These are phyloP conservation scores for Pionites leucogaster DNA, from an alignment of 2,113 vertebrate species.

Conservation along the genomic window DNA sequence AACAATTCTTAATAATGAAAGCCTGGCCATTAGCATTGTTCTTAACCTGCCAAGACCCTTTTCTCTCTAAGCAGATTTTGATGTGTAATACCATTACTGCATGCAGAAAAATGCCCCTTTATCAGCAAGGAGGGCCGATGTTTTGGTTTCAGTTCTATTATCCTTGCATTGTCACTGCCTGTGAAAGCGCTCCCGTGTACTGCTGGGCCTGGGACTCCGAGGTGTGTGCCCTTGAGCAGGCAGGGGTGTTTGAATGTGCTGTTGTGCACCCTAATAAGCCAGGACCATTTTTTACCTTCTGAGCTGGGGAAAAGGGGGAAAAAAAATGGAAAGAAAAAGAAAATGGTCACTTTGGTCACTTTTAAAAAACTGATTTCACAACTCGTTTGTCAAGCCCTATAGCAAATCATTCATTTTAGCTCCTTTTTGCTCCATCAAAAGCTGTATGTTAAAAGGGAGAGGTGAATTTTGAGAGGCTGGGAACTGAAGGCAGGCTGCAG, in stretches of 20 bases:
- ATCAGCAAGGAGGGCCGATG: fast-evolving
- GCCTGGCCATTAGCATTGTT: not conserved
- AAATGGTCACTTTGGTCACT: not conserved
- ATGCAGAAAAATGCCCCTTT: not conserved
- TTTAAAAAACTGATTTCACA: constrained; percentile 13
- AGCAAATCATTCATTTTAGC: constrained; percentile 37
- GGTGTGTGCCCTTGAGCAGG: not conserved
- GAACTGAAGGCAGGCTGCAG: not conserved
- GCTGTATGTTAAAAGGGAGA: not conserved
- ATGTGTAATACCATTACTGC: not conserved
- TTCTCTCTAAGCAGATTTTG: not conserved
- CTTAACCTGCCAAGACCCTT: not conserved
- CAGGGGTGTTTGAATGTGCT: not conserved
- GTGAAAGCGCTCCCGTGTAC: not conserved
- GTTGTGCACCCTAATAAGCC: not conserved
- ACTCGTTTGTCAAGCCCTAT: constrained; percentile 22
- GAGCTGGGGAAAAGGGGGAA: not conserved
- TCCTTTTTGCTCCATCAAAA: not conserved
- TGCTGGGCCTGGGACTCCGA: not conserved
- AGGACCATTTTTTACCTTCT: not conserved
- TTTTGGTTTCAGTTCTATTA: not conserved
- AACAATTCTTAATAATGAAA: not conserved
- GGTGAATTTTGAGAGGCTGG: not conserved
- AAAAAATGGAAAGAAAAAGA: not conserved
- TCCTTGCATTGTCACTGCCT: fast-evolving